Base-by-base conservation (phyloP, 1,140 invertebrate species). In the Bombus breviceps region DNA sequence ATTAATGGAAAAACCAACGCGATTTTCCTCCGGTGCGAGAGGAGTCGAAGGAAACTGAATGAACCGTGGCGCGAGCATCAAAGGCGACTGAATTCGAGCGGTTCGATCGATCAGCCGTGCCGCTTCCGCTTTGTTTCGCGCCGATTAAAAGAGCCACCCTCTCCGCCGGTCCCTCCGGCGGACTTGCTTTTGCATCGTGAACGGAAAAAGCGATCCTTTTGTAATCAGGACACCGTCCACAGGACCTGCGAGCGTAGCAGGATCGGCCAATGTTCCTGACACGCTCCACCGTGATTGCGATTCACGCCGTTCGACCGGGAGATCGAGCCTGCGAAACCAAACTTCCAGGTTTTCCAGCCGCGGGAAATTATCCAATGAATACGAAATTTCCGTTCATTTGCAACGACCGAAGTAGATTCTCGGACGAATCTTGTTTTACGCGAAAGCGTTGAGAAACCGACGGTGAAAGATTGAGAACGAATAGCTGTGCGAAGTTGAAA, bases 161-260 rank as follows among this genome's bases (percentile, higher is more conserved):
- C 72, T 32, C 0, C 18, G 39, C 39, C 9, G 39, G 15, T 28
- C 66, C 39, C 53, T 69, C 34, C 76, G 66, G n/a, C 22, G 13
- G 57, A 32, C 75, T n/a, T 53, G 37, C 66, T 34, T 32, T 72
- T 39, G 32, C 77, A 62, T 64, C 80, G 80, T 32, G 81, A 80
- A 80, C 47, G 77, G 53, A 39, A n/a, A 47, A 53, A 80, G 68
- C 83, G 68, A 80, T 69, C 43, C 59, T 77, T 88, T 85, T 62
- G 66, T 76, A 85, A 88, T 39, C 86, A 88, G 75, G 82, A 86
- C 76, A 76, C 87, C 86, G 87, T 88, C 86, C 87, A 88, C 64
- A 87, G 81, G 78, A 83, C 76, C 82, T 78, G 82, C 69, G 86
- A 84, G 57, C 76, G 62, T 81, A 74, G 81, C 83, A 80, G 76